Base-by-base conservation (phyloP, 2,113 vertebrate species). In the Osmerus mordax region DNA sequence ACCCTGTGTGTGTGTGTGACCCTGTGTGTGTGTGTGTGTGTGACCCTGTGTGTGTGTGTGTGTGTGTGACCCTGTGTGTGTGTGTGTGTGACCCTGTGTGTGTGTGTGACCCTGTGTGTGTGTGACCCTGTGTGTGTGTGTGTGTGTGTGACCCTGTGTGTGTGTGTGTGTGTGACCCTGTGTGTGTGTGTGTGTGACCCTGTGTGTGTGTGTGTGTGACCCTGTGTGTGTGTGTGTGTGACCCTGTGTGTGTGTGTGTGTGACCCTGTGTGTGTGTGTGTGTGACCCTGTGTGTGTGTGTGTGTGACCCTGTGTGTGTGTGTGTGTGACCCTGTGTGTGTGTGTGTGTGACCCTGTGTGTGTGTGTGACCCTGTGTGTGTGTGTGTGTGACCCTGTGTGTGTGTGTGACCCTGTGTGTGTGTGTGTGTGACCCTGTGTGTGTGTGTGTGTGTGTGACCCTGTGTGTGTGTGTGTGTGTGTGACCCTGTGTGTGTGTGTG, bases 181-280 rank as follows among this genome's bases (percentile, higher is more conserved):
- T 8, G 36, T 41, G 36, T 41, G 36, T 41, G 36, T 41, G 21
- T 21, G 21, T 21, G 21, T 21, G 21, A 21, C 29, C 29, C 29
- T 32, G 29, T 32, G 29, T 32, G 58, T 32, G 29, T 32, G 29
- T 32, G 58, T 25, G 32, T 16, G 21, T 21, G 21, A 21, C 6
- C 14, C 6, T 67, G 8, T 74, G 60, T 68, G 65, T 75, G 55
- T 75, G 55, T 7, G 29, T 56, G 6, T 32, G 65, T 65, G n/a
- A 70, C 18, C 76, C 68, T 78, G 61, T 16, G 4, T 71, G 68
- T 53, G 47, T 77, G 18, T 67, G 32, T 36, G 32, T 36, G 32
- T 36, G 32, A 6, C 32, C 32, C 32, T 36, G 32, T 36, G 32
- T 36, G 32, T 7, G 7, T 36, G 32, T 23, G 23, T 32, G 32